phyloP scores from a whole-genome alignment of 2,113 vertebrate genomes.

The Emydocephalus ijimae region DNA sequence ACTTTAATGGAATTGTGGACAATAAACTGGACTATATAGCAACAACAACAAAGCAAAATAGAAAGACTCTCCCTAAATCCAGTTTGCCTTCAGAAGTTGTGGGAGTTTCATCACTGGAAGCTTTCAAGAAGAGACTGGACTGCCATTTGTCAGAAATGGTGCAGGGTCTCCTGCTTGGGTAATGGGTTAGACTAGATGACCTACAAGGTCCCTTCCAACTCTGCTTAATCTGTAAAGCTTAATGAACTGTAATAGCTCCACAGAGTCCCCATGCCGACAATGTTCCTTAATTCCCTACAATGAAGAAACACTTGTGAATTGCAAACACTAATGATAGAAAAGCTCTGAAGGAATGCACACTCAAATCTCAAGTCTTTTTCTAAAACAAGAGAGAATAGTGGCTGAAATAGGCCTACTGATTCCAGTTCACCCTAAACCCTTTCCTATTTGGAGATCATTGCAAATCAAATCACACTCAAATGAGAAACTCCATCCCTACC shows the following conservation, averaged over 20 bases:
- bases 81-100: too few relatives aligned
- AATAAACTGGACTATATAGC: too few relatives aligned
- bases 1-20: too few relatives aligned
- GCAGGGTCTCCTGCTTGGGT: too few relatives aligned
- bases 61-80: too few relatives aligned
- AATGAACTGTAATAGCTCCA: neutral
- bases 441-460: constrained; percentile 15
- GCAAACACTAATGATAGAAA: neutral
- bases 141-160: too few relatives aligned
- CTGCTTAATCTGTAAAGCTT: neutral
- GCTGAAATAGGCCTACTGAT: neutral
- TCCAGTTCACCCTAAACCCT: constrained; percentile 2
- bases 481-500: neutral
- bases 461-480: neutral
- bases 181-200: too few relatives aligned
- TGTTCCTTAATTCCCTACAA: neutral
- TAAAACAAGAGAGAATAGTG: neutral
- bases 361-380: constrained; percentile 13
- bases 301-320: neutral
- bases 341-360: neutral
- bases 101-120: too few relatives aligned
- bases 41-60: too few relatives aligned
- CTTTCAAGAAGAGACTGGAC: too few relatives aligned
- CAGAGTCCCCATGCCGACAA: neutral
- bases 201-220: too few relatives aligned